Percentiles rank a stretch among this genome's conserved stretches.
These are phyloP conservation scores for Aplodontia rufa DNA, from an alignment of 2,113 vertebrate species.

Conservation along the genomic window DNA sequence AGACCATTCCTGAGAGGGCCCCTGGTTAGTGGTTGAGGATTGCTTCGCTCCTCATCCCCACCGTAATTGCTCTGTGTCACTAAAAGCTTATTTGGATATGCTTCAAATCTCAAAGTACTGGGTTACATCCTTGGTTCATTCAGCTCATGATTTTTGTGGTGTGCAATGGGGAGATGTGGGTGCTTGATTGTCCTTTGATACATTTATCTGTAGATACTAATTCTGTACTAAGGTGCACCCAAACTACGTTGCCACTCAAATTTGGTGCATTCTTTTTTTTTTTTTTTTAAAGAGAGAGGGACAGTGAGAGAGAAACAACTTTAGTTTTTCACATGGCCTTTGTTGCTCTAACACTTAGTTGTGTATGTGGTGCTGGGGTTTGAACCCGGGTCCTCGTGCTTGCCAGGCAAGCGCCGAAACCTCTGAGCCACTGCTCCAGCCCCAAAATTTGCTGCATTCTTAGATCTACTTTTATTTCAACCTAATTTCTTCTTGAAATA, in stretches of 20 bases:
- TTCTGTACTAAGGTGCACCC: background rate
- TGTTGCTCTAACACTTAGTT: too few species aligned
- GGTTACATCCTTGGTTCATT: background rate
- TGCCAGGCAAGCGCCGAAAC: too few species aligned
- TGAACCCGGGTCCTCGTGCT: too few species aligned
- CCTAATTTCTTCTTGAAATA: background rate
- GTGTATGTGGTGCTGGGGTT: too few species aligned
- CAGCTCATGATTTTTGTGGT: background rate
- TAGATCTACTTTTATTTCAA: constrained; percentile 33
- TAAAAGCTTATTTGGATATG: background rate
- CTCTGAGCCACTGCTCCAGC: too few species aligned
- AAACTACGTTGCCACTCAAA: background rate
- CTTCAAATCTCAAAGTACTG: background rate
- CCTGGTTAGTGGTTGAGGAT: background rate
- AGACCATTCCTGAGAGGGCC: background rate
- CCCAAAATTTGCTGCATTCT: too few species aligned
- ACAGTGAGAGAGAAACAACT: too few species aligned
- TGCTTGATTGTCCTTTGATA: background rate
- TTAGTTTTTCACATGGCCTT: too few species aligned
- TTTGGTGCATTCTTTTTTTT: too few species aligned
- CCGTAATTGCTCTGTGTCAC: background rate
- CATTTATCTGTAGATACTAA: background rate
- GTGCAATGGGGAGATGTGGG: background rate
- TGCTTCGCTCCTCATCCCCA: background rate
- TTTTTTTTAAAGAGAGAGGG: too few species aligned